Evolutionary conservation across 2,888 invertebrate genomes (phyloP), one percentile per base, ranked within the genome.

Genomic region (Antitype chi): DNA sequence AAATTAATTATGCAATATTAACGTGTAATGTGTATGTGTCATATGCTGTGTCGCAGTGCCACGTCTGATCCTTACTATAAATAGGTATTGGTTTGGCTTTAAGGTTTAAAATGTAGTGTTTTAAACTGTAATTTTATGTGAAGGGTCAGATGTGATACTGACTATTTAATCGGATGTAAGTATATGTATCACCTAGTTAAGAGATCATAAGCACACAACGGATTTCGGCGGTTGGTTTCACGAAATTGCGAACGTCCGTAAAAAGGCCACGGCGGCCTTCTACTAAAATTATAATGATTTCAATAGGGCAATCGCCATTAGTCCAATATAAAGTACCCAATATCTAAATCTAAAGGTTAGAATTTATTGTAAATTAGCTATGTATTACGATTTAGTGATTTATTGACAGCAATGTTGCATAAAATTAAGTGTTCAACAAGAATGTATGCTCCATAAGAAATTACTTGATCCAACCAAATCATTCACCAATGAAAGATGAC

Each of bases 81-180:
- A n/a, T 38, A 38, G 38, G 38, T 38, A 38, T 38, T 38, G 38
- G 38, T 38, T 32, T 57, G 38, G n/a, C 15, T 59, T 60, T 17
- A 52, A 64, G 15, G 73, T 78, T 84, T 84, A 73, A 75, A 86
- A 82, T 38, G 67, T 83, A 75, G 73, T 75, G 72, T 75, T 83
- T 83, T 78, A 72, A 86, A 78, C 67, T 53, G 6, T 20, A 13
- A 28, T 17, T 59, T 53, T 52, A 43, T 43, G 0, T 13, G 13
- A 70, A 66, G 57, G 68, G 28, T 75, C 57, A 23, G 60, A 47
- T 67, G 63, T 57, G 70, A 32, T 25, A 52, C 32, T 81, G 64
- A 52, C n/a, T 75, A 59, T 49, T 43, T 28, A 17, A 32, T 59
- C 52, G 53, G 52, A 11, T 67, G n/a, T 81, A n/a, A 0, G 20